Evolutionary conservation across 92 coral and sea anemone species (phyloP).

Genomic region (Nematostella vectensis): DNA sequence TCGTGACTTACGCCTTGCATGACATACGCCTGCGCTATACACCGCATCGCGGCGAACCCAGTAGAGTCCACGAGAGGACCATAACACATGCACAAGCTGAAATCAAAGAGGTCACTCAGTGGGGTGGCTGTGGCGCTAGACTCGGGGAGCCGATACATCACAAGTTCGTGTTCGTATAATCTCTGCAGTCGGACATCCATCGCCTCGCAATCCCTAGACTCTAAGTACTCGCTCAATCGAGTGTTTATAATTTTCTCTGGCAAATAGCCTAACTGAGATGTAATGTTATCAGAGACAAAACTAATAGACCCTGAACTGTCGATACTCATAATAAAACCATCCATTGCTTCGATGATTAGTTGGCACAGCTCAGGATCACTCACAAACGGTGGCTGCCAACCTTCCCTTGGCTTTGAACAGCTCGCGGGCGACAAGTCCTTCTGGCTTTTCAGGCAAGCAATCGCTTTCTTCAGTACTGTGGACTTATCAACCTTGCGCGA

Average conservation of each 20-base stretch:
- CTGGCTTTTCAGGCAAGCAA: constrained; percentile 21
- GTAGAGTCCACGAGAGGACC: not conserved
- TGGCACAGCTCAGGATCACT: constrained; percentile 40
- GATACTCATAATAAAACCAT: constrained; percentile 20
- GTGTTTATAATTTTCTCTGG: constrained; percentile 20
- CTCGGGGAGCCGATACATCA: not conserved
- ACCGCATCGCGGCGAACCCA: constrained; percentile 6
- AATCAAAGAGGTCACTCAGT: not conserved
- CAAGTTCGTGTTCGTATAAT: not conserved
- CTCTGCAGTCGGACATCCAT: constrained; percentile 15
- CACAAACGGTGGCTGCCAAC: constrained; percentile 35
- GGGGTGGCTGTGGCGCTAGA: not conserved
- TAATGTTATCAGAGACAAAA: constrained; percentile 28
- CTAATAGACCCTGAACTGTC: constrained; percentile 29
- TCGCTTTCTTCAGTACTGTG: constrained; percentile 22
- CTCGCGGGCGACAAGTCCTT: constrained; percentile 1
- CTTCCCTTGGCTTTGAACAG: not conserved
- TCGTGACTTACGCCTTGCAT: not conserved
- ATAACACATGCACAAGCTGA: not conserved
- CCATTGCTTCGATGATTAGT: constrained; percentile 31
- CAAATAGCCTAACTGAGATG: constrained; percentile 30
- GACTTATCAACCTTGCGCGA: constrained; percentile 21
- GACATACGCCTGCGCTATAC: constrained; percentile 4
- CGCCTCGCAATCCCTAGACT: constrained; percentile 25
- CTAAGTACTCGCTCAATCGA: constrained; percentile 32